phyloP scores from a whole-genome alignment of 2,888 invertebrate genomes.

The Orthosia gracilis region DNA sequence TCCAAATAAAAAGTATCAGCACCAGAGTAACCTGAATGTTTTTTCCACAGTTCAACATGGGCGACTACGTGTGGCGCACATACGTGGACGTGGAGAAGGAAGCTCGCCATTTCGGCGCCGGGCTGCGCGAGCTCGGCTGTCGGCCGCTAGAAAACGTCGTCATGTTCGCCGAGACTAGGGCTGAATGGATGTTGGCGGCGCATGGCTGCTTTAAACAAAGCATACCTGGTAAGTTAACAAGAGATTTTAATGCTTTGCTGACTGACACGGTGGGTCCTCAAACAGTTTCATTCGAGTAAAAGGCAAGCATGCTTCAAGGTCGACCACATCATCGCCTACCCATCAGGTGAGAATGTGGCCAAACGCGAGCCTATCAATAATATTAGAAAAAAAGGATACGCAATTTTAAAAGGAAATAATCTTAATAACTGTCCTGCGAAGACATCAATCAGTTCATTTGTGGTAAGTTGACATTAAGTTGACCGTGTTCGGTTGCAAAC shows the following conservation, averaged over 20 bases:
- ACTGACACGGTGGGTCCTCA: too few relatives aligned
- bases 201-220: constrained; percentile 99
- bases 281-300: too few relatives aligned
- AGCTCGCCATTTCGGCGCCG: constrained; percentile 95
- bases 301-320: too few relatives aligned
- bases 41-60: constrained; percentile 95
- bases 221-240: constrained; percentile 92
- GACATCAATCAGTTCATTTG: not conserved
- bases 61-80: constrained; percentile 97
- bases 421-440: too few relatives aligned
- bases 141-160: constrained; percentile 94
- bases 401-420: too few relatives aligned
- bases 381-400: too few relatives aligned
- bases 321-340: too few relatives aligned
- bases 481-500: not conserved
- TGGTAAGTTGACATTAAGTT: not conserved
- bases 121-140: constrained; percentile 95
- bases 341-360: too few relatives aligned
- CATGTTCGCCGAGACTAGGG: constrained; percentile 99
- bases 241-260: too few relatives aligned
- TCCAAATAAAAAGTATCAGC: too few relatives aligned
- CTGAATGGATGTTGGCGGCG: constrained; percentile 99
- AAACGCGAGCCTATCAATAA: too few relatives aligned
- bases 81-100: constrained; percentile 95
- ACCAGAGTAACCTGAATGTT: too few relatives aligned